Evolutionary conservation across 2,113 vertebrate species (phyloP).

Genomic region (Triplophysa rosa): DNA sequence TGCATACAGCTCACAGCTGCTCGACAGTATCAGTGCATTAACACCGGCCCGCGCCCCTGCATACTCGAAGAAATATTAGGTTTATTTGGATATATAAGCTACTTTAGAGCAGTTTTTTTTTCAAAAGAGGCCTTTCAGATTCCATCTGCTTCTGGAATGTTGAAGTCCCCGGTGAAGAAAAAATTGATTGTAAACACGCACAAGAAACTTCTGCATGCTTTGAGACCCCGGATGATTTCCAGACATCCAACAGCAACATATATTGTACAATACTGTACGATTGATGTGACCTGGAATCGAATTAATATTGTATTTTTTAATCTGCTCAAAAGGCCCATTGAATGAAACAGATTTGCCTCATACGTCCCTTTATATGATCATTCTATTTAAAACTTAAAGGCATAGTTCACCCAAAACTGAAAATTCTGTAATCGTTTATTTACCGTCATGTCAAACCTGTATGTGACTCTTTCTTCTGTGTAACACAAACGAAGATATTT

Average conservation of each 20-base stretch:
- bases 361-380: too few relatives aligned
- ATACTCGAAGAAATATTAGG: neutral
- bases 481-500: too few relatives aligned
- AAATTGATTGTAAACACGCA: neutral
- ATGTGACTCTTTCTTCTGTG: too few relatives aligned
- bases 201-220: neutral
- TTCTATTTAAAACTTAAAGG: too few relatives aligned
- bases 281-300: too few relatives aligned
- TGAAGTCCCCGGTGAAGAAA: neutral
- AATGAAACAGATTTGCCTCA: too few relatives aligned
- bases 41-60: neutral
- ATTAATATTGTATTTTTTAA: too few relatives aligned
- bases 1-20: conserved; percentile 18
- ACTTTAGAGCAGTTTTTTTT: neutral
- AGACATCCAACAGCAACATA: neutral
- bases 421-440: too few relatives aligned
- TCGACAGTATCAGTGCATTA: neutral
- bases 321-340: too few relatives aligned
- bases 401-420: too few relatives aligned
- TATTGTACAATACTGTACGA: too few relatives aligned
- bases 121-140: neutral
- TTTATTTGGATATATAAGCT: neutral
- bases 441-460: too few relatives aligned
- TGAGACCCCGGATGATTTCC: neutral
- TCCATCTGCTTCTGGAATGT: neutral